Conservation (phyloP, 2,797 vertebrate genomes). For the Neosilurus mollespiculum region DNA sequence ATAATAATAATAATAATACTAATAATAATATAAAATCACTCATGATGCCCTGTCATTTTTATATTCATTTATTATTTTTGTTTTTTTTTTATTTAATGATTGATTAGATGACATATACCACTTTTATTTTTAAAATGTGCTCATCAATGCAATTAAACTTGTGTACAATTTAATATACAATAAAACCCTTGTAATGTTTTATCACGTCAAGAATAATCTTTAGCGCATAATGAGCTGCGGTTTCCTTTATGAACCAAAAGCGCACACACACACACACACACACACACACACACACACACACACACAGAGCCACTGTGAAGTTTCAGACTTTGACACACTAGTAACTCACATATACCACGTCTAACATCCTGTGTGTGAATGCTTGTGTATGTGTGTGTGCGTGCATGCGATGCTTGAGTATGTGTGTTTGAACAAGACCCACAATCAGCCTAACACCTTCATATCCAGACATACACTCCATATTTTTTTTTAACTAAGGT, state of each 20-base stretch:
- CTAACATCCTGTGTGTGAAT: conserved; percentile 6
- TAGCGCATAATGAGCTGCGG: conserved; percentile 14
- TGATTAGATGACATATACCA: no score
- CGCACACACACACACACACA: not conserved
- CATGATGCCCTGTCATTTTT: not conserved
- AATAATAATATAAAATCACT: not conserved
- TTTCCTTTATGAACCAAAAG: conserved; percentile 24
- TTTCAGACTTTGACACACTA: not conserved
- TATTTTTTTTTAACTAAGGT: not conserved
- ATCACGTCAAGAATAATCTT: not conserved
- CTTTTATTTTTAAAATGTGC: not conserved
- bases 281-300: not conserved
- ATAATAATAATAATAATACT: not conserved
- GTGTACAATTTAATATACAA: not conserved
- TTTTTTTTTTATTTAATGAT: no score
- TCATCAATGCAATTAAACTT: not conserved
- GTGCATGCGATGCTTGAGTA: not conserved
- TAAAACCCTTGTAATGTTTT: not conserved
- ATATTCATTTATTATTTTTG: no score
- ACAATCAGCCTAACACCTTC: not conserved
- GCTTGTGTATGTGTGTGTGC: not conserved
- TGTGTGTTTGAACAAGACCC: not conserved
- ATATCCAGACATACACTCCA: not conserved
- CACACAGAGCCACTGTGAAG: not conserved
- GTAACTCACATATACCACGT: not conserved